phyloP scores from a whole-genome alignment of 2,888 invertebrate genomes.

The Drosophila mettleri region DNA sequence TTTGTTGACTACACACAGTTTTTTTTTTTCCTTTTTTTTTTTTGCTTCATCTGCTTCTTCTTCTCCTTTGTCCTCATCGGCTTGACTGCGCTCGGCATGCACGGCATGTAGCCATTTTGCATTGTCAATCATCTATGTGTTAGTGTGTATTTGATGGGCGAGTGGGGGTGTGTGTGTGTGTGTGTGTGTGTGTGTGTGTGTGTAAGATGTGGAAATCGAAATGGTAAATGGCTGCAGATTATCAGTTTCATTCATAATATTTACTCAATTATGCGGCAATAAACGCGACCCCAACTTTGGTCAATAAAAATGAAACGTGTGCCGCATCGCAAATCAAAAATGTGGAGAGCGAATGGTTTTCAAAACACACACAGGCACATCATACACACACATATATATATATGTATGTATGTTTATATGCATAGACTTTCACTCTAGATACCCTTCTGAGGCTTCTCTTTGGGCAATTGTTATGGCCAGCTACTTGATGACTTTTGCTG shows the following conservation, averaged over 20 bases:
- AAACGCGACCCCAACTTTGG: conserved; percentile 69
- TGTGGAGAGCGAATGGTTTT: conserved; percentile 4
- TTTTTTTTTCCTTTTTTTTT: too few relatives aligned
- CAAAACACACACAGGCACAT: background rate
- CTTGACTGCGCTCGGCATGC: conserved; percentile 26
- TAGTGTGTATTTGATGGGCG: too few relatives aligned
- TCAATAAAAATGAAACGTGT: conserved; percentile 70
- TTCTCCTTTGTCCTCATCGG: background rate
- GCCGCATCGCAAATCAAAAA: conserved; percentile 60
- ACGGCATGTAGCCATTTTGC: conserved; percentile 53
- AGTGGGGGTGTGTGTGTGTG: background rate
- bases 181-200: background rate
- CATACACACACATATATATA: background rate
- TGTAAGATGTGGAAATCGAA: conserved; percentile 41
- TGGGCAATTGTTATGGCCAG: conserved; percentile 31
- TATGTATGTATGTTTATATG: background rate
- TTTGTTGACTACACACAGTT: conserved; percentile 22
- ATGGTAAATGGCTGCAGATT: conserved; percentile 66
- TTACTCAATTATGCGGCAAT: conserved; percentile 72
- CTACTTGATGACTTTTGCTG: conserved; percentile 36
- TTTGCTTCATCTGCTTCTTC: too few relatives aligned
- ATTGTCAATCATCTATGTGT: conserved; percentile 50
- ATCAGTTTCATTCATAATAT: conserved; percentile 73
- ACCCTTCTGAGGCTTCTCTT: conserved; percentile 17
- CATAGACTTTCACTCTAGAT: background rate